Evolutionary conservation across 2,797 vertebrate species (phyloP).

Genomic region (Galaxias olidus): DNA sequence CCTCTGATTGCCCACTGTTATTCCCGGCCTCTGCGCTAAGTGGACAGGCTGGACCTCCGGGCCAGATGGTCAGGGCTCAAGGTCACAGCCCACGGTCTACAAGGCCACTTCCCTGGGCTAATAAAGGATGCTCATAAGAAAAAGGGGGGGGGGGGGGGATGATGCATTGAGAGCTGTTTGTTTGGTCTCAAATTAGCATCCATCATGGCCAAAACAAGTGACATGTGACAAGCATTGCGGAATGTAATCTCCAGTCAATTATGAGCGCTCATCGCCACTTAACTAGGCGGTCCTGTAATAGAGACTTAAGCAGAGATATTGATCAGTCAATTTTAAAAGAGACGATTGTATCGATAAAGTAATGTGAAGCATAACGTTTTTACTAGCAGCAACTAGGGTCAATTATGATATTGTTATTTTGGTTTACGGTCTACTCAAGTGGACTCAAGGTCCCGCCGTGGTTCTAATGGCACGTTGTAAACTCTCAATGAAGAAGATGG

Average conservation of each 20-base stretch:
- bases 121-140: constrained; percentile 56
- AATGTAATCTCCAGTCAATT: constrained; percentile 17
- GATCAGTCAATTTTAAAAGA: constrained; percentile 15
- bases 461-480: constrained; percentile 26
- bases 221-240: not conserved
- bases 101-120: constrained; percentile 49
- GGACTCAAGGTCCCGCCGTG: not conserved
- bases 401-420: constrained; percentile 15
- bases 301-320: constrained; percentile 5
- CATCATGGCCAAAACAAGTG: constrained; percentile 29
- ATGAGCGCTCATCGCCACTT: constrained; percentile 5
- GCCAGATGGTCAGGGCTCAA: constrained; percentile 64
- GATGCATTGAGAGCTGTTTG: constrained; percentile 44
- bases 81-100: constrained; percentile 50
- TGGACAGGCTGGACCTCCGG: constrained; percentile 55
- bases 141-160: no score
- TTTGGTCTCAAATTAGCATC: constrained; percentile 29
- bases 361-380: constrained; percentile 17
- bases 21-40: constrained; percentile 59
- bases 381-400: constrained; percentile 14
- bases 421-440: constrained; percentile 1
- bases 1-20: constrained; percentile 65
- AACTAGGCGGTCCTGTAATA: constrained; percentile 22
- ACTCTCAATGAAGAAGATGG: constrained; percentile 43
- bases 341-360: constrained; percentile 11